These are phyloP conservation scores for Apodemus speciosus DNA, from an alignment of 2,113 vertebrate species.

Conservation along the genomic window DNA sequence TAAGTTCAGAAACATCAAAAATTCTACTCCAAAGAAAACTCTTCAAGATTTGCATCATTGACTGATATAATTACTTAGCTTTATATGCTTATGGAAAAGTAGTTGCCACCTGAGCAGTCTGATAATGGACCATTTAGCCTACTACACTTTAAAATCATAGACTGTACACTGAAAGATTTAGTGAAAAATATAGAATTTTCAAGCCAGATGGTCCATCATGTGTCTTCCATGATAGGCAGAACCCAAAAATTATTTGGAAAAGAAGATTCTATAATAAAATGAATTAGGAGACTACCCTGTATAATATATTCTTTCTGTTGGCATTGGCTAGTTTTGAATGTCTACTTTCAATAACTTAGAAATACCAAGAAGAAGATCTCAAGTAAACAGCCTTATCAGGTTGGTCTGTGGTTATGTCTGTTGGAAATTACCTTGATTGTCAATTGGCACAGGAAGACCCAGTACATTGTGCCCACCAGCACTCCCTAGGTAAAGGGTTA, in stretches of 20 bases:
- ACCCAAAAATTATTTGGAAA: not conserved
- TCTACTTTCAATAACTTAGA: not conserved
- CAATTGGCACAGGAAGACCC: not conserved
- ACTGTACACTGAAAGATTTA: not conserved
- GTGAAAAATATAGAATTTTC: not conserved
- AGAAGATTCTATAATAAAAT: not conserved
- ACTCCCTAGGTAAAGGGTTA: not conserved
- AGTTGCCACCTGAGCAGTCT: not conserved
- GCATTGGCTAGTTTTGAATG: not conserved
- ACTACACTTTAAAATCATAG: not conserved
- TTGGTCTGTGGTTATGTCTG: not conserved
- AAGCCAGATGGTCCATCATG: not conserved
- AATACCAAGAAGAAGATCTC: not conserved
- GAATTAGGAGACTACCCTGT: not conserved
- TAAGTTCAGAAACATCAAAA: constrained; percentile 7
- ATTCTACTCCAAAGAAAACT: not conserved
- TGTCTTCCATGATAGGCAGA: not conserved
- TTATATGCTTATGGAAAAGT: not conserved
- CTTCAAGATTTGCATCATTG: not conserved
- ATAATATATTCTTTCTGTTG: not conserved
- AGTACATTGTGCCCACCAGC: not conserved
- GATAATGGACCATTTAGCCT: not conserved
- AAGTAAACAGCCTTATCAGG: not conserved
- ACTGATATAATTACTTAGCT: not conserved
- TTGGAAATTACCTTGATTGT: too few relatives aligned